These are phyloP conservation scores for Hirudinaria manillensis DNA, from an alignment of 2,888 invertebrate genomes.

Conservation along the genomic window DNA sequence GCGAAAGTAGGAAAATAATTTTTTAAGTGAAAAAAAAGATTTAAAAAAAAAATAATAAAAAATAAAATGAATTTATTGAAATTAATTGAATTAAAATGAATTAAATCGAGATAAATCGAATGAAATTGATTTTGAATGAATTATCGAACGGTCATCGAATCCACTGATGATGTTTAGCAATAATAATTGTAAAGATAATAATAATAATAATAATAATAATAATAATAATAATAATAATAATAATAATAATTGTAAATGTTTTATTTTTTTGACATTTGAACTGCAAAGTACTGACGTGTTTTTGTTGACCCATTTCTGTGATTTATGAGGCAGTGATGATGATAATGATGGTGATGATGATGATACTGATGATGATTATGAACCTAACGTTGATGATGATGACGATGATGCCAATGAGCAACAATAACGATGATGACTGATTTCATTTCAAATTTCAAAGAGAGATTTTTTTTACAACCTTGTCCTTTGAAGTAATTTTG, in stretches of 20 bases:
- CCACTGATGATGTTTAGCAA: too few relatives aligned
- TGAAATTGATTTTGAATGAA: too few relatives aligned
- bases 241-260: not conserved
- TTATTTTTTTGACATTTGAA: not conserved
- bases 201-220: not conserved
- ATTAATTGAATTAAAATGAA: too few relatives aligned
- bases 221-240: constrained; percentile 7
- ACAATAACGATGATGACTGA: not conserved
- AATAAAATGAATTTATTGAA: too few relatives aligned
- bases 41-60: too few relatives aligned
- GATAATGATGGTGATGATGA: constrained; percentile 1
- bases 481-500: not conserved
- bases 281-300: not conserved
- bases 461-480: not conserved
- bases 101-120: too few relatives aligned
- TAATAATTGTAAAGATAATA: not conserved
- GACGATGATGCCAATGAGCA: not conserved
- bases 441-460: not conserved
- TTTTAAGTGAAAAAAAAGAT: too few relatives aligned
- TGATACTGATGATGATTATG: not conserved
- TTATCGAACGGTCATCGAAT: too few relatives aligned
- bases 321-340: not conserved
- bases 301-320: too few relatives aligned
- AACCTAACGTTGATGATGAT: not conserved
- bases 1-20: too few relatives aligned